Base-by-base conservation (phyloP, 2,113 vertebrate species). In the Meriones unguiculatus region DNA sequence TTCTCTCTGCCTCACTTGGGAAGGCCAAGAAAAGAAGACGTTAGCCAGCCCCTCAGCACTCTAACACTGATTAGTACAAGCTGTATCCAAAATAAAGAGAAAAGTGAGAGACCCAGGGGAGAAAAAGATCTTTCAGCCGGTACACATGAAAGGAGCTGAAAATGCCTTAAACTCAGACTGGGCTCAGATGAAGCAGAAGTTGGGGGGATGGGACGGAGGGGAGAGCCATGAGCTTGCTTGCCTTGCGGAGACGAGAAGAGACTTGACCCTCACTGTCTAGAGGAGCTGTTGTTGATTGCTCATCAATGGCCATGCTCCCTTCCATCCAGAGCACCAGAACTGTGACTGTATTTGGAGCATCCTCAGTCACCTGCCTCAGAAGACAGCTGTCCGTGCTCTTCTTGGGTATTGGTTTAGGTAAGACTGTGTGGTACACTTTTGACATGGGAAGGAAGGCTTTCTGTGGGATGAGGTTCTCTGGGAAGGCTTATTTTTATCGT, bases 21-120 rank as follows among this genome's bases (percentile, higher is more conserved):
- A 97, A 96, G 95, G 41, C 92, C 93, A 65, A 78, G 95, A 69
- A 70, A 84, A 96, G 76, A 94, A 89, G 76, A 73, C 54, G 86
- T 46, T 94, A 93, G 85, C 69, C 28, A 91, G 73, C 78, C 78
- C 50, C 57, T 46, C 15, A 5, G 86, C 77, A 22, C 91, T 50
- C 94, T 93, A 92, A 93, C 54, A 50, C 65, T 15, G 50, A 94
- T 87, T 35, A 65, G 69, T 4, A 64, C 6, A 95, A 93, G 90
- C 90, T 24, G 67, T 41, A 50, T 89, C 92, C 92, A 96, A 95
- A 96, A 77, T 75, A 94, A 92, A 97, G 89, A 91, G 89, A 95
- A 46, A 78, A 95, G 88, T 38, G 69, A 89, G 95, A 95, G 88
- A 89, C 87, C 35, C 78, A n/a, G 70, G 91, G 64, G 91, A 62